phyloP scores from a whole-genome alignment of 2,113 vertebrate genomes.

The Orthonyx spaldingii region DNA sequence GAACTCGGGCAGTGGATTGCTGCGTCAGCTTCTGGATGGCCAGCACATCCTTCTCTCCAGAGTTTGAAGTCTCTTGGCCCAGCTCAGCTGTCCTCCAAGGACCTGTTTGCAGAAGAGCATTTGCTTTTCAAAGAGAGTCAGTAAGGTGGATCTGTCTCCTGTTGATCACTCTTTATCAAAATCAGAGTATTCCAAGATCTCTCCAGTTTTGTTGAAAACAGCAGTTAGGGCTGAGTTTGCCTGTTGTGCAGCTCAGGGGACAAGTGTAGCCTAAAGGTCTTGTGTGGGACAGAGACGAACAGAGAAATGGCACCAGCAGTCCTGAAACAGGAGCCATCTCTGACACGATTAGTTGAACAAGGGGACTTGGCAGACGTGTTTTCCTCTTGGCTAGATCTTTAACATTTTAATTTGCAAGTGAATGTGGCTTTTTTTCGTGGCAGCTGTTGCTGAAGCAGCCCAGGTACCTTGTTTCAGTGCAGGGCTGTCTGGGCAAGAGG shows the following conservation, averaged over 20 bases:
- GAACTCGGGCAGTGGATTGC: neutral
- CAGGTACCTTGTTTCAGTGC: neutral
- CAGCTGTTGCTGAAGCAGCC: neutral
- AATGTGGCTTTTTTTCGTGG: neutral
- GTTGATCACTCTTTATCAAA: neutral
- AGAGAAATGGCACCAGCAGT: neutral
- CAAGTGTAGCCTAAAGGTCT: neutral
- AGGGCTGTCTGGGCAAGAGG: neutral
- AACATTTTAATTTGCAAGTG: neutral
- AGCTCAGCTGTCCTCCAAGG: neutral
- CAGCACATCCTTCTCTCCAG: neutral
- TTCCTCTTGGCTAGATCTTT: neutral
- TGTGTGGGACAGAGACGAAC: neutral
- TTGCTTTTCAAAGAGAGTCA: neutral
- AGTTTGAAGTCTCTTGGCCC: neutral
- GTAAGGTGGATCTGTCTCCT: neutral
- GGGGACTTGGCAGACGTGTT: neutral
- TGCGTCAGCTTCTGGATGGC: slow-evolving; percentile 38
- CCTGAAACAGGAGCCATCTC: neutral
- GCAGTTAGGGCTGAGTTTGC: neutral
- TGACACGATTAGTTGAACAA: neutral
- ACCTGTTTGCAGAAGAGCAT: neutral
- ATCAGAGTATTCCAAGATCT: neutral
- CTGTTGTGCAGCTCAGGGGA: neutral
- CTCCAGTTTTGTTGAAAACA: neutral